Evolutionary conservation across 1,140 invertebrate species (phyloP).

Genomic region (Drosophila nebulosa): DNA sequence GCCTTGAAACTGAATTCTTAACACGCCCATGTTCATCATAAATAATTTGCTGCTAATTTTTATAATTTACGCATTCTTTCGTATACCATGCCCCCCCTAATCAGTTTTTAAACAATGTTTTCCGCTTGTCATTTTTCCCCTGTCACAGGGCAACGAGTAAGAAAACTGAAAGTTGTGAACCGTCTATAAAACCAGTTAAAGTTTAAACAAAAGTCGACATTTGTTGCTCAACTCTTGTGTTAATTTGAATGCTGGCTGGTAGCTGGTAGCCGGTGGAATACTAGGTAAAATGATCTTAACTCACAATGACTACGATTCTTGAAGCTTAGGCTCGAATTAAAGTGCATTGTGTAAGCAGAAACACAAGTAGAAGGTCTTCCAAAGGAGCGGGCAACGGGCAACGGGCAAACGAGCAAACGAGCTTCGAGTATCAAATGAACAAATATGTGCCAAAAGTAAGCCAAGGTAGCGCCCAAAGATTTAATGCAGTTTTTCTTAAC

Average conservation of each 20-base stretch:
- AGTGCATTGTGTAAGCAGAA: slow-evolving; percentile 30
- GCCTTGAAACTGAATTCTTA: slow-evolving; percentile 28
- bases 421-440: background rate
- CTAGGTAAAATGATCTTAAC: slow-evolving; percentile 31
- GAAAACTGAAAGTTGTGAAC: slow-evolving; percentile 55
- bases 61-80: slow-evolving; percentile 41
- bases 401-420: background rate
- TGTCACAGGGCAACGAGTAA: background rate
- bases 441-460: background rate
- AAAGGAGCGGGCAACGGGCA: background rate
- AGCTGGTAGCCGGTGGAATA: too few species aligned
- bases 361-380: slow-evolving; percentile 30
- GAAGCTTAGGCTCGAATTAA: slow-evolving; percentile 40
- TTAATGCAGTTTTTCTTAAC: background rate
- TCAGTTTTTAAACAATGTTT: slow-evolving; percentile 52
- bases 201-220: slow-evolving; percentile 34
- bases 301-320: slow-evolving; percentile 26
- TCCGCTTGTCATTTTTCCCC: slow-evolving; percentile 48
- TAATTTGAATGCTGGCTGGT: background rate
- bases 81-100: slow-evolving; percentile 11
- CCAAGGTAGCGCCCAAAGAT: background rate
- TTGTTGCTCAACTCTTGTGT: slow-evolving; percentile 17
- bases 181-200: slow-evolving; percentile 38
- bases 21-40: slow-evolving; percentile 45
- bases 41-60: slow-evolving; percentile 56